Base-by-base conservation (phyloP, 2,113 vertebrate genomes). In the Eidolon helvum region DNA sequence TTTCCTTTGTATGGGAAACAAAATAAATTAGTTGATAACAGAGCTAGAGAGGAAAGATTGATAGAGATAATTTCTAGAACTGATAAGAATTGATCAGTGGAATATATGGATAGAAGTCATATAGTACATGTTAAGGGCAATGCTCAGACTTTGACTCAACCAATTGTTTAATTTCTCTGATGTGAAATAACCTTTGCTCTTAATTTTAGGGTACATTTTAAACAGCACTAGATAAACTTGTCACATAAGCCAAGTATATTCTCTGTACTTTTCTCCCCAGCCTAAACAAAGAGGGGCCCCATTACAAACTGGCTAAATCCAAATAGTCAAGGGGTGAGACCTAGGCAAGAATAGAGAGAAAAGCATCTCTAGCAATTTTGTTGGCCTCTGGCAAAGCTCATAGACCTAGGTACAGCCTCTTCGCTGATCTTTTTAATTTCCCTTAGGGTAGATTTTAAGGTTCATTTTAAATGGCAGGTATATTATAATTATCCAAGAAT, bases 141-240 rank as follows among this genome's bases (percentile, higher is more conserved):
- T 90, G 45, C 55, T 16, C 35, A 72, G 35, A 90, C 24, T 90
- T 90, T 80, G 80, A 59, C 30, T 89, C 5, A 57, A 55, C 55
- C 38, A 65, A 26, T 35, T 91, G 24, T 24, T 38, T 78, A 65
- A 69, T 88, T 94, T 94, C 18, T 87, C 48, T 61, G 16, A 63
- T 69, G 5, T 59, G 40, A 91, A 87, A 83, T 91, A 79, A 87
- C 92, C 50, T 88, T 88, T 91, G 38, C 55, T 92, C 24, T 72
- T 89, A 90, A 53, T 93, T 77, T 80, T 74, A 63, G 28, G 21
- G 21, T 63, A 63, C 28, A 50, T 72, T 94, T 91, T 87, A 95
- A 61, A 68, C 72, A 33, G 19, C 28, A 38, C 38, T 86, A 33
- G 33, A 69, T 71, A 50, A 48, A 75, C 59, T 96, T 93, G 55